Percentiles rank a stretch among this genome's conserved stretches.
These are phyloP conservation scores for Coccyzus lansbergi DNA, from an alignment of 2,797 vertebrate genomes.

Conservation along the genomic window DNA sequence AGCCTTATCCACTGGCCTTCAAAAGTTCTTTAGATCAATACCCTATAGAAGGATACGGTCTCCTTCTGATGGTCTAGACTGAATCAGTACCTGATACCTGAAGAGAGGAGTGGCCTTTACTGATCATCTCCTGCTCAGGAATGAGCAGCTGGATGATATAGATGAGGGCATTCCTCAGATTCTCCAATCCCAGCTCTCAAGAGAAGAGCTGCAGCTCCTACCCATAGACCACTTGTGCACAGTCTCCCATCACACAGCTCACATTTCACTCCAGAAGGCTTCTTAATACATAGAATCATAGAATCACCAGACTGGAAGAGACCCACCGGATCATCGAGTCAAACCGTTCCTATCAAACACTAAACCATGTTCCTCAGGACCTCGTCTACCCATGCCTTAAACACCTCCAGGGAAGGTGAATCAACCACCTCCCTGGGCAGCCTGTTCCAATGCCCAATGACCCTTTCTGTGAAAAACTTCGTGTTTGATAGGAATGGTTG, in stretches of 20 bases:
- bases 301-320: too few species aligned
- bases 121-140: not conserved
- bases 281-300: not conserved
- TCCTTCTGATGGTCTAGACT: not conserved
- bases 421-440: too few species aligned
- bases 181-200: not conserved
- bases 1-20: not conserved
- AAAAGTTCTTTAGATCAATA: not conserved
- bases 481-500: too few species aligned
- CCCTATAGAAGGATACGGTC: not conserved
- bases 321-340: too few species aligned
- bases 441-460: too few species aligned
- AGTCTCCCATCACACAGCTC: not conserved
- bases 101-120: not conserved
- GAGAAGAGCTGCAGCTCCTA: not conserved
- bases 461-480: too few species aligned
- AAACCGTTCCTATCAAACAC: too few species aligned
- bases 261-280: not conserved
- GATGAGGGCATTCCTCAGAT: fast-evolving
- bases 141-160: not conserved
- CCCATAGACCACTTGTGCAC: not conserved
- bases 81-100: not conserved
- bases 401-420: too few species aligned
- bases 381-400: too few species aligned
- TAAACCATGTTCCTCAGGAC: too few species aligned